These are phyloP conservation scores for Apolygus lucorum DNA, from an alignment of 1,140 invertebrate species.

Conservation along the genomic window DNA sequence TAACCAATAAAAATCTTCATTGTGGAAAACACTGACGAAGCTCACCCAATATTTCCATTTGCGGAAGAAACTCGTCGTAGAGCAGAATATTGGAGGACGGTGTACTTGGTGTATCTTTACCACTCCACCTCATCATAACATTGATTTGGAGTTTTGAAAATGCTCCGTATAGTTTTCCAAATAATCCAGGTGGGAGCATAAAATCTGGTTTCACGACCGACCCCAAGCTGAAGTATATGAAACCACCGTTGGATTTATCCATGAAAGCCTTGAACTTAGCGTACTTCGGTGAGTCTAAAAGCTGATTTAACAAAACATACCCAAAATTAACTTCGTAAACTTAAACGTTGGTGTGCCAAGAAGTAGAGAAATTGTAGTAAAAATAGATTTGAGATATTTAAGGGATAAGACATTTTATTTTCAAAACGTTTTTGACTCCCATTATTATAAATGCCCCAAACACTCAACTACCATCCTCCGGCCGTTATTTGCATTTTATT, in stretches of 20 bases:
- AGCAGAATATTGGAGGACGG: not conserved
- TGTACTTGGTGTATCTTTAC: not conserved
- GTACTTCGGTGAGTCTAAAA: not conserved
- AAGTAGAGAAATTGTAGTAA: not conserved
- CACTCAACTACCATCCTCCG: not conserved
- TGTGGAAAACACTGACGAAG: no score
- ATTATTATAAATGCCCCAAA: not conserved
- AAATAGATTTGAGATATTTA: not conserved
- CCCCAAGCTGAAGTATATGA: conserved; percentile 45
- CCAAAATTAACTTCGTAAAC: not conserved
- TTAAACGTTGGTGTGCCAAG: not conserved
- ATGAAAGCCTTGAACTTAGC: not conserved
- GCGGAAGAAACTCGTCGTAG: not conserved
- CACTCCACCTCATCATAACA: not conserved
- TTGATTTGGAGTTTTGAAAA: not conserved
- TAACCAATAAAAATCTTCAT: no score
- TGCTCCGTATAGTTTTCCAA: not conserved
- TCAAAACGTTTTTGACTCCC: not conserved
- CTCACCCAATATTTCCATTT: conserved; percentile 11
- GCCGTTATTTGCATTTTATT: not conserved
- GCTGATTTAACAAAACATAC: not conserved
- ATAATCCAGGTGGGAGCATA: not conserved
- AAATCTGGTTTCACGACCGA: not conserved
- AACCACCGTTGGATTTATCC: conserved; percentile 35
- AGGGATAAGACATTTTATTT: not conserved